Conservation (phyloP, 2,888 invertebrate genomes). For the Incurvaria masculella region DNA sequence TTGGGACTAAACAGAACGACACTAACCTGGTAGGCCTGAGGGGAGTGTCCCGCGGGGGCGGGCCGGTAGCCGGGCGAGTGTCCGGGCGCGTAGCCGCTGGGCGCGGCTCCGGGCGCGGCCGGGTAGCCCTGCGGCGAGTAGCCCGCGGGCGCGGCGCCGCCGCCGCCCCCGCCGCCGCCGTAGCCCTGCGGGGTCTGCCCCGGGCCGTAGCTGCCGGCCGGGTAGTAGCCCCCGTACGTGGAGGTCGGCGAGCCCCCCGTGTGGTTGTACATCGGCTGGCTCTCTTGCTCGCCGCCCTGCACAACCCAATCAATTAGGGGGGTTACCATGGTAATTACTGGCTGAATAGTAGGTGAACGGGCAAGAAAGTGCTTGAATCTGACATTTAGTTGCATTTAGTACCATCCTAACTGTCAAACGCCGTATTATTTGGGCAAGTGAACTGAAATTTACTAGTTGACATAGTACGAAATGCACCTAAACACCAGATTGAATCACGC, state of each 20-base stretch:
- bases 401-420: too few relatives aligned
- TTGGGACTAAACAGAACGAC: background rate
- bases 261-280: slow-evolving; percentile 44
- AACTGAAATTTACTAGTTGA: too few relatives aligned
- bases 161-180: slow-evolving; percentile 37
- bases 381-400: too few relatives aligned
- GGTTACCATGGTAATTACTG: too few relatives aligned
- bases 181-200: slow-evolving; percentile 48
- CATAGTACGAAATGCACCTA: too few relatives aligned
- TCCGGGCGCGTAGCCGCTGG: slow-evolving; percentile 35
- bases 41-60: slow-evolving; percentile 37
- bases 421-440: too few relatives aligned
- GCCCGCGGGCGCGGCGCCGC: slow-evolving; percentile 38
- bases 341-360: too few relatives aligned
- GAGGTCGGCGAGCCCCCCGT: slow-evolving; percentile 36
- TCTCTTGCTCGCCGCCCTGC: slow-evolving; percentile 50
- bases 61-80: slow-evolving; percentile 43
- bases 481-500: too few relatives aligned
- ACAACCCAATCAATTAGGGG: too few relatives aligned
- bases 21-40: slow-evolving; percentile 53
- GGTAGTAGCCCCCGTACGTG: slow-evolving; percentile 45
- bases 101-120: slow-evolving; percentile 27
- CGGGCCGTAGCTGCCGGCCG: slow-evolving; percentile 47
- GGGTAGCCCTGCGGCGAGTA: slow-evolving; percentile 42
- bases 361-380: too few relatives aligned